Conservation (phyloP, 2,113 vertebrate genomes). For the Chunga burmeisteri region DNA sequence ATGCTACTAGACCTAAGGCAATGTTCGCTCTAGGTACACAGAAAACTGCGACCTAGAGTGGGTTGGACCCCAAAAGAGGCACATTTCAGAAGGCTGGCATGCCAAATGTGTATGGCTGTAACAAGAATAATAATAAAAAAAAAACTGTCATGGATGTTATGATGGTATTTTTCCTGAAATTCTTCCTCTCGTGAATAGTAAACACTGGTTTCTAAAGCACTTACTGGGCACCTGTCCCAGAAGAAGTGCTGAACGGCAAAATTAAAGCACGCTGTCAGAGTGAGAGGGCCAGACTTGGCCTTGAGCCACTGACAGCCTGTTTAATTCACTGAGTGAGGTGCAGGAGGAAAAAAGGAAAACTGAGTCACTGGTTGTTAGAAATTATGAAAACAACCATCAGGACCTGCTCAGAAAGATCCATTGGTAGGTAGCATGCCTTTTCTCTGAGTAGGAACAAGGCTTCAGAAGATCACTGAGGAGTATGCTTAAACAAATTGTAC, state of each 20-base stretch:
- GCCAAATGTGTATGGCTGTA: background rate
- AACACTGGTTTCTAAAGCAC: constrained; percentile 27
- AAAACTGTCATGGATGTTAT: background rate
- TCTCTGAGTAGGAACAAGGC: background rate
- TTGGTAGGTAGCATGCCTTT: background rate
- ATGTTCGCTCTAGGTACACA: background rate
- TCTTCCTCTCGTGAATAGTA: background rate
- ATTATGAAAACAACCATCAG: background rate
- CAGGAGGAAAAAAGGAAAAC: background rate
- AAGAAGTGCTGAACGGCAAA: constrained; percentile 46
- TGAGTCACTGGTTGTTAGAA: constrained; percentile 11
- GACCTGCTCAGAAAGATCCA: background rate
- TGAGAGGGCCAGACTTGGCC: constrained; percentile 12
- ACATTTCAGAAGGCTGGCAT: background rate
- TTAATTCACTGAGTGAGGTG: constrained; percentile 22
- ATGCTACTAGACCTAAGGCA: background rate
- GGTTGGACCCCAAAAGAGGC: background rate
- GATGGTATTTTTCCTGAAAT: constrained; percentile 19
- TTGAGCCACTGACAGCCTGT: background rate
- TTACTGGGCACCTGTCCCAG: constrained; percentile 38
- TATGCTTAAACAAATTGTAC: background rate
- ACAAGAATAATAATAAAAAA: background rate
- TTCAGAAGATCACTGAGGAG: background rate
- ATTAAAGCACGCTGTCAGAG: constrained; percentile 15
- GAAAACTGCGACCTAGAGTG: background rate